phyloP scores from a whole-genome alignment of 2,113 vertebrate species.

The Chitala chitala region DNA sequence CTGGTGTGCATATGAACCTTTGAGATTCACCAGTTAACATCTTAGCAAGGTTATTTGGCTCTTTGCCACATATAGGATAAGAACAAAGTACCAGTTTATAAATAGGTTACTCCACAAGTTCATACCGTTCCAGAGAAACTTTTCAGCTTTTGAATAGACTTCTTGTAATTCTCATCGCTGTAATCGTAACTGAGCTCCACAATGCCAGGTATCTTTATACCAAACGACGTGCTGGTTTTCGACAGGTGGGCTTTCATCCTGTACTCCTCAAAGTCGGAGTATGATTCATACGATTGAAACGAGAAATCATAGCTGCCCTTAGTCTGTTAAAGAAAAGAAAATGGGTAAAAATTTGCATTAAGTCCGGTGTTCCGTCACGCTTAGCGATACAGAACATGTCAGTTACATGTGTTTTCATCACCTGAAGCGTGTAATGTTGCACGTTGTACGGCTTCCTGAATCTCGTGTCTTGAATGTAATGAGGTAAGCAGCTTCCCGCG shows the following conservation, averaged over 20 bases:
- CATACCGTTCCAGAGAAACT: slow-evolving; percentile 72
- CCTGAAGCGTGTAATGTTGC: slow-evolving; percentile 77
- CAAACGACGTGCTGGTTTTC: slow-evolving; percentile 47
- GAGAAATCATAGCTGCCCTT: slow-evolving; percentile 77
- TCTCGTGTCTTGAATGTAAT: slow-evolving; percentile 70
- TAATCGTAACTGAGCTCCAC: slow-evolving; percentile 60
- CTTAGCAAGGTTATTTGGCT: too few species aligned
- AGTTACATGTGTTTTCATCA: slow-evolving; percentile 29
- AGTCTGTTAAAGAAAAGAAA: slow-evolving; percentile 60
- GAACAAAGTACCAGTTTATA: not conserved
- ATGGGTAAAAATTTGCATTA: not conserved
- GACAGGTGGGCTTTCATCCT: slow-evolving; percentile 36
- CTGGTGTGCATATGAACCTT: not conserved
- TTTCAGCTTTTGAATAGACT: slow-evolving; percentile 62
- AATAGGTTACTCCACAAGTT: not conserved
- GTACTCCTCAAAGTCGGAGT: slow-evolving; percentile 62
- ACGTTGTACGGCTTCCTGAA: slow-evolving; percentile 89
- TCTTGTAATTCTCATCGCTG: slow-evolving; percentile 52
- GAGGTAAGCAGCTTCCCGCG: slow-evolving; percentile 74
- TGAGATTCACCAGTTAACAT: not conserved
- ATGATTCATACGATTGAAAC: slow-evolving; percentile 67
- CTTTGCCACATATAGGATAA: not conserved
- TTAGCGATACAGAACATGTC: not conserved
- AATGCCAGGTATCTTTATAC: slow-evolving; percentile 47
- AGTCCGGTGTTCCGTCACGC: not conserved